Base-by-base conservation (phyloP, 2,888 invertebrate genomes). In the Orthosia incerta region DNA sequence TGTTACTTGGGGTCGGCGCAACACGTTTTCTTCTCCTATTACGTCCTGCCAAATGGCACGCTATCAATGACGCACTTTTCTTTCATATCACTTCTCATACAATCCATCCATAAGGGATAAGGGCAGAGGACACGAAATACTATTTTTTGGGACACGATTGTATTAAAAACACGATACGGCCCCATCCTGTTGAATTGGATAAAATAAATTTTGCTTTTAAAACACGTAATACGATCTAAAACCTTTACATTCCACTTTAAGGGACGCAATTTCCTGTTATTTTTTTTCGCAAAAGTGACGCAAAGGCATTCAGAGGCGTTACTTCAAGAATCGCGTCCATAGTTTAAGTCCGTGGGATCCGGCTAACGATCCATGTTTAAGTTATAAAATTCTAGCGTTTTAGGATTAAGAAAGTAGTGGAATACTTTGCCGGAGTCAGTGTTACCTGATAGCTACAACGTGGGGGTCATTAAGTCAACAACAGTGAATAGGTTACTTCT, bases 251-350 rank as follows among this genome's bases (percentile, higher is more conserved):
- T 82, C 79, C 50, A 71, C 71, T 85, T 81, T 68, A 79, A 66
- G 55, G 65, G 56, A 88, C 79, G 87, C 87, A 88, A 90, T 91
- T 90, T 88, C 87, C 87, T 87, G 89, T 89, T 89, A 86, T 87
- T 88, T 90, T 87, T 26, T 89, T 84, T 83, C 76, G 76, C 48
- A 66, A 72, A 84, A 87, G 85, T 87, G 83, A 88, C 82, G 86
- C 84, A 72, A 63, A 76, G 82, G 86, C 85, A 88, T 88, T 86
- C 80, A 73, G 74, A 83, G 80, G 86, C 88, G 88, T 89, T 87
- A 90, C 89, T 92, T 90, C 90, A 90, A 87, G 87, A 88, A 90
- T 89, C 91, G 90, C 87, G 89, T 84, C 88, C 89, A 89, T 89
- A 89, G 90, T 90, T 76, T 88, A 91, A 91, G 90, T 89, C 89